Conservation (phyloP, 2,113 vertebrate genomes). For the Shinisaurus crocodilurus region DNA sequence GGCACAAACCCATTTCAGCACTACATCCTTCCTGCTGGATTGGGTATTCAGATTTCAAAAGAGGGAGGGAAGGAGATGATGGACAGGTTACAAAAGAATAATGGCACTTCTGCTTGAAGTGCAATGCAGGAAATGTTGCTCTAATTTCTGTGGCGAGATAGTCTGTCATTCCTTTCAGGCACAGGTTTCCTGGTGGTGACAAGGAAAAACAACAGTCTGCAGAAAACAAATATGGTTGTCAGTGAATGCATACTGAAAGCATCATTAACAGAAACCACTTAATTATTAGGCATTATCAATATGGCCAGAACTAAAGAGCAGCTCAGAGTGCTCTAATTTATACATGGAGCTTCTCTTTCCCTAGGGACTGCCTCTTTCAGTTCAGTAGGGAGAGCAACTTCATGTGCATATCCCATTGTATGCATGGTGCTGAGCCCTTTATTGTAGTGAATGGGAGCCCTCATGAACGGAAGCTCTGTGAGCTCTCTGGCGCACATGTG, state of each 20-base stretch:
- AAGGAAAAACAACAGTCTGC: background rate
- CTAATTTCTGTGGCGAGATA: background rate
- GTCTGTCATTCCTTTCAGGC: background rate
- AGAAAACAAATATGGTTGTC: background rate
- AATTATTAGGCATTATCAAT: background rate
- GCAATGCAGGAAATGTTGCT: background rate
- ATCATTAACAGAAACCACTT: background rate
- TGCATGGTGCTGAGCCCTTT: background rate
- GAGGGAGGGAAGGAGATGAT: background rate
- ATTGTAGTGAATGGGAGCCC: background rate
- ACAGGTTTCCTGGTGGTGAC: background rate
- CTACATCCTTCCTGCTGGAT: background rate
- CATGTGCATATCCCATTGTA: background rate
- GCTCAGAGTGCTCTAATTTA: too few relatives aligned
- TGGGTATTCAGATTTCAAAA: background rate
- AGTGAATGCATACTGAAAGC: background rate
- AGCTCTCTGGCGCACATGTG: background rate
- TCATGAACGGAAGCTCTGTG: background rate
- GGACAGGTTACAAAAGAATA: background rate
- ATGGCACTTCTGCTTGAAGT: background rate
- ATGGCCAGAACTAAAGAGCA: background rate
- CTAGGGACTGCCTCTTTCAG: background rate
- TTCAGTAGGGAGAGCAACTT: background rate
- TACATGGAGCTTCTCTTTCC: background rate
- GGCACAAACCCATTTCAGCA: background rate